These are phyloP conservation scores for Sisor rabdophorus DNA, from an alignment of 2,113 vertebrate species.

Conservation along the genomic window DNA sequence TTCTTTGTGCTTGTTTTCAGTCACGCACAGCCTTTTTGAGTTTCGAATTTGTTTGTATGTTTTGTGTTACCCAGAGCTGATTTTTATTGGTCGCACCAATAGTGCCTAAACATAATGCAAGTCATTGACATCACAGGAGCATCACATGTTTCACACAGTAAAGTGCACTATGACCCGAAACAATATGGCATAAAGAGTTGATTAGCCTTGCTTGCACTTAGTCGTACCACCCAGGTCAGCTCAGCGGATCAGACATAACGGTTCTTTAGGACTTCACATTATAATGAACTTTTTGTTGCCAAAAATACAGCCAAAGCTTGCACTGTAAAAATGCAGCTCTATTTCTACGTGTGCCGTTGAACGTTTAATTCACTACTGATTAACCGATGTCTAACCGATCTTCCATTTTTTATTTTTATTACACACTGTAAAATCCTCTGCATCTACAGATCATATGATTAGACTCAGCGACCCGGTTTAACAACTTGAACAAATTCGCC, in stretches of 20 bases:
- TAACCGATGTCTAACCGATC: not conserved
- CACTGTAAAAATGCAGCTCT: not conserved
- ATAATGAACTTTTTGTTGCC: not conserved
- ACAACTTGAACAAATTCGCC: not conserved
- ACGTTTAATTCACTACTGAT: conserved; percentile 7
- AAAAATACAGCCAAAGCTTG: not conserved
- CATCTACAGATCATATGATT: not conserved
- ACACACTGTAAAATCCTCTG: not conserved
- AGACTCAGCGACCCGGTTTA: not conserved
- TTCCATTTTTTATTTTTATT: not conserved
- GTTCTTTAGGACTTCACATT: not conserved
- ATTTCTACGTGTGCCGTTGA: not conserved
- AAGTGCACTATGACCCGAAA: conserved; percentile 8
- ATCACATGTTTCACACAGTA: not conserved
- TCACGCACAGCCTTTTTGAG: conserved; percentile 44
- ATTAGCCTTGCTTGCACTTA: not conserved
- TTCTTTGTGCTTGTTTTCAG: conserved; percentile 27
- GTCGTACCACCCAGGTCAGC: not conserved
- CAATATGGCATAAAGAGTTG: not conserved
- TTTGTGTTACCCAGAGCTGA: conserved; percentile 13
- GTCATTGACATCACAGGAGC: conserved; percentile 30
- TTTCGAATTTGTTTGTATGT: conserved; percentile 43
- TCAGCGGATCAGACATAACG: not conserved
- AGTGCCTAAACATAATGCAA: conserved; percentile 21
- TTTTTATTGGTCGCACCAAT: conserved; percentile 13